Conservation (phyloP, 2,797 vertebrate species). For the Typhlichthys subterraneus region DNA sequence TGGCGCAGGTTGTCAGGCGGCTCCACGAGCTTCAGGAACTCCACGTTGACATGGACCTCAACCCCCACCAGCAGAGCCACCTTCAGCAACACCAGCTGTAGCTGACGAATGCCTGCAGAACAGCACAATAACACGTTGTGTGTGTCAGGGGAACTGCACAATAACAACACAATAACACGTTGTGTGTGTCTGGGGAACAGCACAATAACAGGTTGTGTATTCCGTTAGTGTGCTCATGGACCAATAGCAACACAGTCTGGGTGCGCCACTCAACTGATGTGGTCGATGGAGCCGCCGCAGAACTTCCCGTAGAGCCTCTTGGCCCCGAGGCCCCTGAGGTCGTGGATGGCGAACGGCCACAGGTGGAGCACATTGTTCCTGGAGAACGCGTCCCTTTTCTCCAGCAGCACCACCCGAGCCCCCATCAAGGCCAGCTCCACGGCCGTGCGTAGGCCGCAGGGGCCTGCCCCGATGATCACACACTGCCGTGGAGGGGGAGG, state of each 20-base stretch:
- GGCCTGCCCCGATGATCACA: slow-evolving; percentile 94
- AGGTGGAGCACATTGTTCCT: slow-evolving; percentile 95
- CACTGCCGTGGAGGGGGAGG: slow-evolving; percentile 74
- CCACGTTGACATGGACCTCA: slow-evolving; percentile 93
- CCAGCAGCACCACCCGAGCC: slow-evolving; percentile 92
- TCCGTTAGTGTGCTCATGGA: too few species aligned
- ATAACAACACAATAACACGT: too few species aligned
- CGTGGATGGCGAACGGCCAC: slow-evolving; percentile 97
- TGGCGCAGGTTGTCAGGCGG: slow-evolving; percentile 85
- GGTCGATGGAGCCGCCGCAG: slow-evolving; percentile 93
- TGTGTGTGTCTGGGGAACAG: too few species aligned
- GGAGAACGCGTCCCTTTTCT: slow-evolving; percentile 95
- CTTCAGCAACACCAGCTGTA: slow-evolving; percentile 94
- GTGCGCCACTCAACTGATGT: slow-evolving; percentile 87
- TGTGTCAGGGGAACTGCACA: too few species aligned
- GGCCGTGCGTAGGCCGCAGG: slow-evolving; percentile 91
- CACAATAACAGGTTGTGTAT: too few species aligned
- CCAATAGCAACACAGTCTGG: background rate
- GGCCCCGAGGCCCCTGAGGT: slow-evolving; percentile 91
- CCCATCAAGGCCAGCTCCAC: slow-evolving; percentile 93
- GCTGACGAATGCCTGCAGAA: slow-evolving; percentile 92
- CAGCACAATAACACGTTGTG: background rate
- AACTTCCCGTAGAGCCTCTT: slow-evolving; percentile 97
- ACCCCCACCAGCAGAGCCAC: slow-evolving; percentile 92
- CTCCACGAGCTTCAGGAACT: slow-evolving; percentile 88